phyloP scores from a whole-genome alignment of 2,113 vertebrate genomes.

The Puntigrus tetrazona region DNA sequence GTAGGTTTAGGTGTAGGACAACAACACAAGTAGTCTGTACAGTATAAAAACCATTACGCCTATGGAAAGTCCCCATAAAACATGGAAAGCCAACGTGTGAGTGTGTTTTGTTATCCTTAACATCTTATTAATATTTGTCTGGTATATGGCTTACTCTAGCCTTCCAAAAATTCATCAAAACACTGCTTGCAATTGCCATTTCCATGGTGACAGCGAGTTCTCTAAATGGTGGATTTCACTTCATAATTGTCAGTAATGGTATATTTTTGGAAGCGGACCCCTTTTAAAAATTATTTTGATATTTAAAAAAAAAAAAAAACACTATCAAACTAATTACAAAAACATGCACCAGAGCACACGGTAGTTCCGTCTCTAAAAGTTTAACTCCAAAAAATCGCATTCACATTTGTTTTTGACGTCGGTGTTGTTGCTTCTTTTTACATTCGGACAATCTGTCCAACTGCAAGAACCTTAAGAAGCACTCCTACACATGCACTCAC shows the following conservation, averaged over 20 bases:
- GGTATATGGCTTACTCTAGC: not conserved
- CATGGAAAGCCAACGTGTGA: too few relatives aligned
- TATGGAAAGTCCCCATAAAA: too few relatives aligned
- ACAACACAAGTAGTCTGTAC: too few relatives aligned
- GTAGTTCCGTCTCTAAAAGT: not conserved
- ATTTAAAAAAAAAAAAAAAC: not conserved
- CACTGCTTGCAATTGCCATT: not conserved
- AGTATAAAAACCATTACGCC: too few relatives aligned
- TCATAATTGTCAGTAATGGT: not conserved
- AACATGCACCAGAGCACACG: not conserved
- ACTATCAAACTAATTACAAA: not conserved
- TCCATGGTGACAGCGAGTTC: not conserved
- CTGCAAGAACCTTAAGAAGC: not conserved
- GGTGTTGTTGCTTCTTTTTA: too few relatives aligned
- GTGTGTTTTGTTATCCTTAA: not conserved
- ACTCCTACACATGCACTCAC: not conserved
- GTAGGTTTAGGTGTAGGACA: too few relatives aligned
- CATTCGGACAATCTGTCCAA: not conserved
- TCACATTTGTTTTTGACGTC: not conserved
- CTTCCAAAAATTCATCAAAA: not conserved
- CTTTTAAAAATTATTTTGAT: not conserved
- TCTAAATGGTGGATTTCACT: not conserved
- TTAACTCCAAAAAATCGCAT: not conserved
- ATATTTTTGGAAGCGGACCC: not conserved
- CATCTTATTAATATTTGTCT: not conserved